These are phyloP conservation scores for Poeciliopsis prolifica DNA, from an alignment of 2,113 vertebrate genomes.

Conservation along the genomic window DNA sequence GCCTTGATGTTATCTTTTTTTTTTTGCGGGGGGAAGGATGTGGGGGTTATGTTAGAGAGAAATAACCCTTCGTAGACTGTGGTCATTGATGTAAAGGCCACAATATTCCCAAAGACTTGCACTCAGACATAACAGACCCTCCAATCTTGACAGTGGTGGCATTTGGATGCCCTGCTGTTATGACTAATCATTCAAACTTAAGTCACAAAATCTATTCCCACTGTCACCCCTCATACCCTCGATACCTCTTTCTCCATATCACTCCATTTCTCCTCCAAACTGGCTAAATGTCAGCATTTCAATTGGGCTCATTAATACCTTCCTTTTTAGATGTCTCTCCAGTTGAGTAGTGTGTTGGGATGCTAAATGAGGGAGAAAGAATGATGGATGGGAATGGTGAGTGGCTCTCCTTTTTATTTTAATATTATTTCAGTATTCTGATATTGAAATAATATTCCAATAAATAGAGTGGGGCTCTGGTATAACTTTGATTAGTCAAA, in stretches of 20 bases:
- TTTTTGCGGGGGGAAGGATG: neutral
- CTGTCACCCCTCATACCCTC: constrained; percentile 50
- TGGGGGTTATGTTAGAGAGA: constrained; percentile 19
- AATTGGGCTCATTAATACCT: constrained; percentile 68
- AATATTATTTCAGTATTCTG: constrained; percentile 14
- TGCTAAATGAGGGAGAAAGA: neutral
- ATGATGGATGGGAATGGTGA: constrained; percentile 25
- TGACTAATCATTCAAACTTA: constrained; percentile 73
- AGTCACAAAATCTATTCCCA: constrained; percentile 72
- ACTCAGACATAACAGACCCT: constrained; percentile 32
- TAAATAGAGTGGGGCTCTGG: too few relatives aligned
- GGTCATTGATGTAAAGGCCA: constrained; percentile 53
- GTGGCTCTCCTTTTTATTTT: constrained; percentile 21
- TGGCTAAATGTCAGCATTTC: constrained; percentile 73
- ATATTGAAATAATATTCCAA: too few relatives aligned
- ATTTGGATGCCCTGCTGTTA: constrained; percentile 68
- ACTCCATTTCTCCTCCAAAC: constrained; percentile 9
- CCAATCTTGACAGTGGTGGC: constrained; percentile 58
- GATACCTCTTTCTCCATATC: constrained; percentile 1
- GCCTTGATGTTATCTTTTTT: constrained; percentile 14
- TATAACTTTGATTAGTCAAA: too few relatives aligned
- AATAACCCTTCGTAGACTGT: constrained; percentile 35
- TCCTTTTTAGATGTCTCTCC: constrained; percentile 31
- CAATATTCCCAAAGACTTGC: constrained; percentile 17
- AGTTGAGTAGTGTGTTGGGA: constrained; percentile 26